These are phyloP conservation scores for Neocrepidodera transversa DNA, from an alignment of 2,888 invertebrate genomes.

Conservation along the genomic window DNA sequence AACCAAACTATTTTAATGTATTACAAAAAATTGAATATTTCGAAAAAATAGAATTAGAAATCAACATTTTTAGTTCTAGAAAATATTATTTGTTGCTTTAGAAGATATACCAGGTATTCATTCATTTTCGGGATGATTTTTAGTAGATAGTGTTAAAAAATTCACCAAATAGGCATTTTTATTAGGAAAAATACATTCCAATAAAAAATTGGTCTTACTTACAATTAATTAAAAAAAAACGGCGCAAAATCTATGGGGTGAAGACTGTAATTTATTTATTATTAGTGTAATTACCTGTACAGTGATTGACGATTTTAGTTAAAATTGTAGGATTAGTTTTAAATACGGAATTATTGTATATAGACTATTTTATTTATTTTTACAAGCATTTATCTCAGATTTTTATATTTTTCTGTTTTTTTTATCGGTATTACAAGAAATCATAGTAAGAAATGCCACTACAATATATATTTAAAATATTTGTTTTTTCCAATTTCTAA, in stretches of 20 bases:
- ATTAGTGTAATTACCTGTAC: conserved; percentile 27
- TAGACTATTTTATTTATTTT: conserved; percentile 38
- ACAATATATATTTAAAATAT: too few species aligned
- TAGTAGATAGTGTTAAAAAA: too few species aligned
- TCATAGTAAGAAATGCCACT: background rate
- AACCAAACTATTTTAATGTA: background rate
- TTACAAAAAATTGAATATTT: conserved; percentile 4
- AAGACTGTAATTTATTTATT: conserved; percentile 32
- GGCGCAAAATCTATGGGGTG: conserved; percentile 22
- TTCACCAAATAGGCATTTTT: too few species aligned
- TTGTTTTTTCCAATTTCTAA: too few species aligned
- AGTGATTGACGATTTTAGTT: conserved; percentile 32
- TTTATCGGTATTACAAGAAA: background rate
- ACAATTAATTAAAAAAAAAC: background rate
- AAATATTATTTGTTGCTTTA: background rate
- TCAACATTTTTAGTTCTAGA: conserved; percentile 2
- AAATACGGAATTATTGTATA: conserved; percentile 30
- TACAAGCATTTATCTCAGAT: conserved; percentile 38
- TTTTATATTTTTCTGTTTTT: background rate
- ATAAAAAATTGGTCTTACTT: conserved; percentile 6
- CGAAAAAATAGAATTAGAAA: background rate
- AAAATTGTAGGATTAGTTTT: conserved; percentile 28
- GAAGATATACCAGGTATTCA: conserved; percentile 1
- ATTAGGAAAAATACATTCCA: conserved; percentile 2
- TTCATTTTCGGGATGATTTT: too few species aligned